phyloP scores from a whole-genome alignment of 2,888 invertebrate genomes.

The Netelia fuscicornis region DNA sequence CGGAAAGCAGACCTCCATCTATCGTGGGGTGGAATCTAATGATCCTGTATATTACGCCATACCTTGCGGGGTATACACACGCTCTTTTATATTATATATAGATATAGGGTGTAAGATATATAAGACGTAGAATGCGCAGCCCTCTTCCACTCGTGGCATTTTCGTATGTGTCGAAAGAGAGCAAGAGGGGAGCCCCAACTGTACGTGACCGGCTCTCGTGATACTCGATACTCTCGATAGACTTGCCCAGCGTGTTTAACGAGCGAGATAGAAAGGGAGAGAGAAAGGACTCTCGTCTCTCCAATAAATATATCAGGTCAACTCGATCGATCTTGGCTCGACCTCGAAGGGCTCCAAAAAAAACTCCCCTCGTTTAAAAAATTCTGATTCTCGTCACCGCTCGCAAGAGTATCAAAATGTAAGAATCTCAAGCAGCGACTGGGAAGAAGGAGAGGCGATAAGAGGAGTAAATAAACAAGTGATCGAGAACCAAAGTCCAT shows the following conservation, averaged over 20 bases:
- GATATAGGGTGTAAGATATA: background rate
- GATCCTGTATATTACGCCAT: conserved; percentile 22
- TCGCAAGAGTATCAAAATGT: background rate
- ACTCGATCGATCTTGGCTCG: conserved; percentile 28
- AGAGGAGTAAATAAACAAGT: too few relatives aligned
- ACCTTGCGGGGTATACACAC: background rate
- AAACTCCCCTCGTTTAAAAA: background rate
- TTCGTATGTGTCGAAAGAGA: conserved; percentile 34
- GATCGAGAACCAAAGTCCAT: background rate
- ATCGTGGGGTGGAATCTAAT: conserved; percentile 30
- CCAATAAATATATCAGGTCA: conserved; percentile 50
- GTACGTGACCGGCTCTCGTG: conserved; percentile 41
- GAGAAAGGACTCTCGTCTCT: background rate
- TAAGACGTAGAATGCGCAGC: background rate
- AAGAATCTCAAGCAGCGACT: background rate
- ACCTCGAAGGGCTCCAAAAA: background rate
- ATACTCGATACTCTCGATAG: conserved; percentile 47
- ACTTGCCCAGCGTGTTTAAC: conserved; percentile 38
- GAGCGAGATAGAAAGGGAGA: conserved; percentile 15
- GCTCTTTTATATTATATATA: background rate
- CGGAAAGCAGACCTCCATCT: background rate
- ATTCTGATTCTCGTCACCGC: background rate
- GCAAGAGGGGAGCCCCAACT: conserved; percentile 12
- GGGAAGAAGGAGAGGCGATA: too few relatives aligned
- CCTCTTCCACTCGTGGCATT: conserved; percentile 16